phyloP scores from a whole-genome alignment of 2,113 vertebrate species.

The Capra hircus region DNA sequence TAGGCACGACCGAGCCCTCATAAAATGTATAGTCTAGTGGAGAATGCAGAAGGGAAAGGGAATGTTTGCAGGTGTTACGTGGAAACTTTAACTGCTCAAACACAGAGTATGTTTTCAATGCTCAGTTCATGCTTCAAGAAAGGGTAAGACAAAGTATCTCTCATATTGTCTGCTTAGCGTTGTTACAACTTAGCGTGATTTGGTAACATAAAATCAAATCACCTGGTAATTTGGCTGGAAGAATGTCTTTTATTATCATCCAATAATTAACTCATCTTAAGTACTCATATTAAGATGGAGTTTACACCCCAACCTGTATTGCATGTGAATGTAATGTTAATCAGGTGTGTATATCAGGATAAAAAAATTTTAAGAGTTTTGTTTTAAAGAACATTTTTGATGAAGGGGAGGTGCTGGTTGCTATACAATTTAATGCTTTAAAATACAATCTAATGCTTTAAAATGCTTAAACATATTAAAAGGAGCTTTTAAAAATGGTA shows the following conservation, averaged over 20 bases:
- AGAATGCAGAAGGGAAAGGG: neutral
- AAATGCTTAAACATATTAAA: neutral
- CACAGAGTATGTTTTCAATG: neutral
- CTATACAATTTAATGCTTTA: neutral
- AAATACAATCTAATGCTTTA: neutral
- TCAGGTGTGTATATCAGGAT: neutral
- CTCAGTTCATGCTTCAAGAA: neutral
- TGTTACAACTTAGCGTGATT: neutral
- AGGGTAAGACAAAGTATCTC: neutral
- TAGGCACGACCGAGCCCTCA: neutral
- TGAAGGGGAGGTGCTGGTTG: neutral
- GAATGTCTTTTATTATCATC: neutral
- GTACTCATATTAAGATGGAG: neutral
- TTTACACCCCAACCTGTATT: neutral
- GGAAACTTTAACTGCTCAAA: neutral
- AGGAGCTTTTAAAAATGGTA: neutral
- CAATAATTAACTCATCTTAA: neutral
- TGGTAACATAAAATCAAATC: neutral
- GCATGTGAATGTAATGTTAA: neutral
- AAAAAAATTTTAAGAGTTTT: neutral
- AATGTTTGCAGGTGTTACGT: neutral
- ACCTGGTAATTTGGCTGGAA: neutral
- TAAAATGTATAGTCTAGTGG: neutral
- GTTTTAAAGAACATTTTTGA: neutral
- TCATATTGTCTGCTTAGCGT: neutral